Base-by-base conservation (phyloP, 2,888 invertebrate species). In the Lagria hirta region DNA sequence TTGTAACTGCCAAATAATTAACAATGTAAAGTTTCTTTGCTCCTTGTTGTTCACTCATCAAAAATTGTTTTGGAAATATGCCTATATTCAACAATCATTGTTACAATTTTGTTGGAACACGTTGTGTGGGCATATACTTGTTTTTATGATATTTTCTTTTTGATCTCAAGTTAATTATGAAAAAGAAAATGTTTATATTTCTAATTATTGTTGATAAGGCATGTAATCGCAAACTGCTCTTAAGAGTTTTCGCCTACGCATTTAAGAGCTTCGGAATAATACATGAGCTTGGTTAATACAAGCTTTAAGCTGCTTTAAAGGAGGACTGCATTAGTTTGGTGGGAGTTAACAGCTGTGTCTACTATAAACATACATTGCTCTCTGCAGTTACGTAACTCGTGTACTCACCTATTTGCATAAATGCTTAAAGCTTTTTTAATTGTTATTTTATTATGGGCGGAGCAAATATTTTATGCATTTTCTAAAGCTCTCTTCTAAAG, bases 211-310 rank as follows among this genome's bases (percentile, higher is more conserved):
- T 60, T 61, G 62, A 64, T 58, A 53, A 49, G 51, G 40, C 48
- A 30, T 49, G 50, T 64, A 65, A 67, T 65, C 64, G 57, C 62
- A 63, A 65, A 65, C 62, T 65, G 64, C 65, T 65, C 60, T 65
- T 64, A 63, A 62, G 62, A 61, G 60, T 61, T 58, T 52, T 61
- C 62, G 60, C 59, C 63, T 63, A 58, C 61, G 53, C 61, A 59
- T 64, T 67, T 65, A 66, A 65, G 64, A 64, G 63, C 64, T 58
- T 53, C 48, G 59, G 66, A 69, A 69, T 69, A 68, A 69, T 69
- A 66, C 65, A 69, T 69, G 66, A 68, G 62, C 61, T 60, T 56
- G 65, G 62, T 66, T 66, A 65, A 68, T 68, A 65, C 64, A 57
- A 62, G 65, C 61, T 65, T 64, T 65, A 65, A 66, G 65, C 65